Base-by-base conservation (phyloP, 2,797 vertebrate species). In the Gallinago stenura region DNA sequence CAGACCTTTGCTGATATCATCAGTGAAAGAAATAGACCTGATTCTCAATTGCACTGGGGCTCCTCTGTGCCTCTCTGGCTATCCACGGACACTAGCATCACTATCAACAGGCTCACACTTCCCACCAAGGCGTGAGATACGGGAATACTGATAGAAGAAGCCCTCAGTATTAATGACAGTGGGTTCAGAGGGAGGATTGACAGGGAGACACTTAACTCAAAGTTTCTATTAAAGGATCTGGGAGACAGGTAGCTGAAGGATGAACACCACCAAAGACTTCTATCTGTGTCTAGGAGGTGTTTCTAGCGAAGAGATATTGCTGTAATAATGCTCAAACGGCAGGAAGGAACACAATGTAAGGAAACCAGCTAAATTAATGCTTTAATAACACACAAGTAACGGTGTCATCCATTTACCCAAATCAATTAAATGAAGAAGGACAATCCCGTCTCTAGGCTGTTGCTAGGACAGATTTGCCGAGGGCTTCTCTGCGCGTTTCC, bases 331-430 rank as follows among this genome's bases (percentile, higher is more conserved):
- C 60, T 90, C 91, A 60, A 69, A 11, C 3, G 1, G 87, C 90
- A 82, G 70, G 77, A 95, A 84, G 68, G 64, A 89, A 58, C 75
- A 85, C 88, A 83, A 10, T 11, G 66, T 45, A 35, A 93, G 87
- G 48, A 83, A 96, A 89, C 7, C 2, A 15, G 79, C 31, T 77
- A 97, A 97, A 92, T 92, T 90, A 97, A 95, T 97, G 95, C 75
- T 94, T 94, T 97, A 97, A 97, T 97, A 97, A 97, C 93, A 89
- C 62, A 53, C 83, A 17, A 96, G 93, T 30, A 95, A 85, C 65
- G 13, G 61, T 19, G 62, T 57, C 93, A 97, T 97, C 94, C 92
- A 87, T 96, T 96, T 87, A 93, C 87, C 50, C 92, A 95, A 89
- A 95, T 96, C 94, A 96, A 91, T 96, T 92, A 93, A 93, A 87